Percentiles rank a stretch among this genome's conserved stretches.
phyloP scores from a whole-genome alignment of 1,140 invertebrate species.

The Cardiocondyla obscurior region DNA sequence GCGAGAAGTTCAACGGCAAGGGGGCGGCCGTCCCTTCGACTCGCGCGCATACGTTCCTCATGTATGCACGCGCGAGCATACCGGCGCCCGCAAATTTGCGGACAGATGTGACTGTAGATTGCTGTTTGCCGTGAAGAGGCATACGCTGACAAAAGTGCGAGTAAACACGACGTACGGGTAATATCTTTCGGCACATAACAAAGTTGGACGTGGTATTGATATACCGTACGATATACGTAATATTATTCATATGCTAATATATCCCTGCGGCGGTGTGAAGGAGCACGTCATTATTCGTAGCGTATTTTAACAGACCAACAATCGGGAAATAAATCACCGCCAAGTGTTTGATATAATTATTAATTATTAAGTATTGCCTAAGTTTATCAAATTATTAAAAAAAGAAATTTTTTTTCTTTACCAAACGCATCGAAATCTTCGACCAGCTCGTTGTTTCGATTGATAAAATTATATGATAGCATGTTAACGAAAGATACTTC shows the following conservation, averaged over 20 bases:
- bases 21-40: not conserved
- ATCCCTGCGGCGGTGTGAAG: not conserved
- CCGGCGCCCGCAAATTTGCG: slow-evolving; percentile 37
- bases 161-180: slow-evolving; percentile 36
- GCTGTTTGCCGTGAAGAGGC: slow-evolving; percentile 38
- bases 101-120: slow-evolving; percentile 49
- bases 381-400: not conserved
- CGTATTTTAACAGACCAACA: not conserved
- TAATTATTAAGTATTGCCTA: not conserved
- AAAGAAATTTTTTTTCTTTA: too few species aligned
- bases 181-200: slow-evolving; percentile 37
- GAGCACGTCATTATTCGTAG: not conserved
- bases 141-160: slow-evolving; percentile 39
- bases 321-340: not conserved
- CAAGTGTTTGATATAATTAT: not conserved
- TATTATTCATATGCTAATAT: not conserved
- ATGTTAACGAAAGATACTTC: not conserved
- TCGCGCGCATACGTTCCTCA: slow-evolving; percentile 1
- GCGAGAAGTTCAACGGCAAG: slow-evolving; percentile 44
- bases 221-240: not conserved
- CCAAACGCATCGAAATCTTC: too few species aligned
- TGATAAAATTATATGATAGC: not conserved
- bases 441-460: not conserved
- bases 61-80: slow-evolving; percentile 21
- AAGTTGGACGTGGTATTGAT: slow-evolving; percentile 5